Conservation (phyloP, 2,113 vertebrate species). For the Hippocampus guttulatus region DNA sequence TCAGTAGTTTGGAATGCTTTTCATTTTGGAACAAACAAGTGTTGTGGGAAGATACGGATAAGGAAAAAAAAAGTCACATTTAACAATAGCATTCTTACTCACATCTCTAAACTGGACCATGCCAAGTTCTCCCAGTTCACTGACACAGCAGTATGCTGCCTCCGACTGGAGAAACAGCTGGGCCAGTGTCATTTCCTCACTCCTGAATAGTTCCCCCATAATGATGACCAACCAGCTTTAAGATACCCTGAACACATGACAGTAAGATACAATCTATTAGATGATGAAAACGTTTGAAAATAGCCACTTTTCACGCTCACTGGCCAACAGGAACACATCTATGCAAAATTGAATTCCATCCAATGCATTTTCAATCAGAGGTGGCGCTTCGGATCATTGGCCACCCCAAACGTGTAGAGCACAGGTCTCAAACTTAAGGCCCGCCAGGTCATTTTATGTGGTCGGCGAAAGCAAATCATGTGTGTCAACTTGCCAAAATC, state of each 20-base stretch:
- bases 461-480: too few relatives aligned
- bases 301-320: neutral
- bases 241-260: neutral
- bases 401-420: too few relatives aligned
- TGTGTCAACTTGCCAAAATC: too few relatives aligned
- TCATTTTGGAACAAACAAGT: neutral
- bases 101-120: constrained; percentile 96
- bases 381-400: too few relatives aligned
- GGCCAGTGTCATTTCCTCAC: constrained; percentile 93
- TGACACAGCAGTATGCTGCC: constrained; percentile 93
- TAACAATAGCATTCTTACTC: constrained; percentile 54
- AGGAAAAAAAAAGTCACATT: neutral
- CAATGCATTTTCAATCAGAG: too few relatives aligned
- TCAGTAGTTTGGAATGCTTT: neutral
- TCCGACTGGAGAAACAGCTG: constrained; percentile 94
- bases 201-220: constrained; percentile 93
- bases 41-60: neutral
- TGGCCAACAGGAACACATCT: neutral
- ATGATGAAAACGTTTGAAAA: neutral
- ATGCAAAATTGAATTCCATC: too few relatives aligned
- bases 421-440: too few relatives aligned
- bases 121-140: constrained; percentile 90
- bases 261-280: too few relatives aligned
- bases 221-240: constrained; percentile 23
- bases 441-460: too few relatives aligned